A percentile compares a stretch with the other conserved stretches of the same genome.
Conservation (phyloP, 1,140 invertebrate species). For the Scaptomyza hsui region DNA sequence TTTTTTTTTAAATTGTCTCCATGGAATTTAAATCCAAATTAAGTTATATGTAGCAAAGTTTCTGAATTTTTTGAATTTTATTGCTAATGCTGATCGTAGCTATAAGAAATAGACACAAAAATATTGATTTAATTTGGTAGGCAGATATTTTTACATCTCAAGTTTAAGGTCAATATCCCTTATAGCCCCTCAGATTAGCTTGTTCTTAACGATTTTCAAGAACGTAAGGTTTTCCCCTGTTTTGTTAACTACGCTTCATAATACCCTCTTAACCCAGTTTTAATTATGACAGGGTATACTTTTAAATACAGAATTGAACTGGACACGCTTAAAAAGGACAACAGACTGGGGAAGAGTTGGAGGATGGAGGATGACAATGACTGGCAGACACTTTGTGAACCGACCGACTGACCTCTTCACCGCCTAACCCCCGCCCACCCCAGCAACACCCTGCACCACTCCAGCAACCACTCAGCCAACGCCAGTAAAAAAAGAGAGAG, state of each 20-base stretch:
- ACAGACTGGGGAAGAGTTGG: background rate
- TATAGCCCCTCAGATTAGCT: too few relatives aligned
- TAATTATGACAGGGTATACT: background rate
- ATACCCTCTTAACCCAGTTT: background rate
- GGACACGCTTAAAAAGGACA: slow-evolving; percentile 36
- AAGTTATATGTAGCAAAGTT: too few relatives aligned
- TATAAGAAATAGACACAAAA: too few relatives aligned
- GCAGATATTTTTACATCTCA: too few relatives aligned
- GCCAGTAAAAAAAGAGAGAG: slow-evolving; percentile 29
- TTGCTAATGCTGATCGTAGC: too few relatives aligned
- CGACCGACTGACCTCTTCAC: slow-evolving; percentile 27
- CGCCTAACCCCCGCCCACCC: background rate
- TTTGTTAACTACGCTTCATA: background rate
- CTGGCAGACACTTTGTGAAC: slow-evolving; percentile 69
- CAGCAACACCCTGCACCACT: background rate
- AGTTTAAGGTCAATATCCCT: too few relatives aligned
- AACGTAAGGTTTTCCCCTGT: too few relatives aligned
- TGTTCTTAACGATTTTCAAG: too few relatives aligned
- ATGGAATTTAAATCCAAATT: too few relatives aligned
- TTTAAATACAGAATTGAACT: slow-evolving; percentile 49
- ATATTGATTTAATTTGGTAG: too few relatives aligned
- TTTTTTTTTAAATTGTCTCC: too few relatives aligned
- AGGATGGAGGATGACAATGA: slow-evolving; percentile 51
- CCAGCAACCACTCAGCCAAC: background rate
- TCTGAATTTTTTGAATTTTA: too few relatives aligned